Percentiles rank a stretch among this genome's conserved stretches.
Conservation (phyloP, 2,888 invertebrate species). For the Cotesia congregata region DNA sequence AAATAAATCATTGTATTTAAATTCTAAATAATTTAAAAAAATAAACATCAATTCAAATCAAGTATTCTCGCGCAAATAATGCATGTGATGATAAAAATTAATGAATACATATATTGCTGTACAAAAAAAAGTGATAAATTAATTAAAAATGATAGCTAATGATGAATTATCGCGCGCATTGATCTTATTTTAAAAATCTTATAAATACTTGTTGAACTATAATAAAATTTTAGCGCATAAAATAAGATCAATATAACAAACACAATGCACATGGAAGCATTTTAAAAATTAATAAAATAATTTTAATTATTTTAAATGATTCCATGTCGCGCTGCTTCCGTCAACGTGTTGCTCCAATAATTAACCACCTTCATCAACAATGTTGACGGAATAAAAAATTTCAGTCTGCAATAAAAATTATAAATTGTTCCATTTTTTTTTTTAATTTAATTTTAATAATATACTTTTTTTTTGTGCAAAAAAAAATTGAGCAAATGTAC, state of each 20-base stretch:
- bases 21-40: too few relatives aligned
- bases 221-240: slow-evolving; percentile 8
- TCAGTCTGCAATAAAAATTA: slow-evolving; percentile 34
- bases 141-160: slow-evolving; percentile 45
- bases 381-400: slow-evolving; percentile 28
- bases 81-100: slow-evolving; percentile 40
- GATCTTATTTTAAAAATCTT: slow-evolving; percentile 52
- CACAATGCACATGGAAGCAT: slow-evolving; percentile 37
- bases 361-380: slow-evolving; percentile 21
- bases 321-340: slow-evolving; percentile 40
- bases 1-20: too few relatives aligned
- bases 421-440: slow-evolving; percentile 25
- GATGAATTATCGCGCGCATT: slow-evolving; percentile 59
- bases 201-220: background rate
- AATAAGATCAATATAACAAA: slow-evolving; percentile 32
- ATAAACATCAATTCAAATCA: slow-evolving; percentile 46
- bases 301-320: slow-evolving; percentile 33
- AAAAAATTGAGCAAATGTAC: too few relatives aligned
- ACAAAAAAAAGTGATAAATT: slow-evolving; percentile 34
- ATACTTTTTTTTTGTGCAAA: background rate
- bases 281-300: slow-evolving; percentile 25
- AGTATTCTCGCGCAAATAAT: slow-evolving; percentile 65
- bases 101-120: slow-evolving; percentile 44
- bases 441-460: background rate
- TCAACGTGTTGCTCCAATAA: background rate